Evolutionary conservation across 2,113 vertebrate genomes (phyloP), one percentile per base, ranked within the genome.

Genomic region (Prolemur simus): DNA sequence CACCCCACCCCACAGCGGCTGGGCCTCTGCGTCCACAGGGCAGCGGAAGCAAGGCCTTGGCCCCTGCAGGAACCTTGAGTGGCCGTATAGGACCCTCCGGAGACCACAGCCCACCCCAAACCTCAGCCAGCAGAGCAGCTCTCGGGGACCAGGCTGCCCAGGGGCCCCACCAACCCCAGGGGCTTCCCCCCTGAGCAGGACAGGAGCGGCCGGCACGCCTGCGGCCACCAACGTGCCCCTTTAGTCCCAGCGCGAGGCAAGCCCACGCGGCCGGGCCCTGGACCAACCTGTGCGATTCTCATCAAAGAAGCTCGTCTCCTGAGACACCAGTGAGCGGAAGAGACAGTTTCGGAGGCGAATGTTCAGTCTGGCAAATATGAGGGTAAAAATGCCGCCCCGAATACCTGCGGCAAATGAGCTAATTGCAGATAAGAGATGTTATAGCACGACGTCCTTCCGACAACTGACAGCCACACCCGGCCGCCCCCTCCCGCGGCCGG

Each of bases 251-350:
- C 0, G 1, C 4, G 10, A 54, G 63, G 37, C 34, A 8, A 39
- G 88, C 58, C 64, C 73, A 18, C 54, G 73, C 32, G 37, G 64
- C 29, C 0, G 1, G 56, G 64, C 27, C 45, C 3, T 52, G 92
- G 56, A 96, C 98, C 97, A 91, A 99, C 99, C 99, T 98, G 99
- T 99, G 91, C 99, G 99, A 92, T 99, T 99, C 94, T 99, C 98
- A 15, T 99, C 99, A 97, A 99, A 99, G 98, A 99, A 99, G 91
- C 98, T 99, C 32, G 99, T 99, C 96, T 99, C 99, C 98, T 99
- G 99, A 25, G 96, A 98, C 97, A 99, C 99, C 91, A 99, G 98
- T 0, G 99, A 99, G 97, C 98, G 99, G 98, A 99, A 99, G 93
- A 99, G 99, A 80, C 98, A 98, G 98, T 99, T 99, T 54, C 99